Evolutionary conservation across 2,113 vertebrate genomes (phyloP), one percentile per base, ranked within the genome.

Genomic region (Pardalotus punctatus): DNA sequence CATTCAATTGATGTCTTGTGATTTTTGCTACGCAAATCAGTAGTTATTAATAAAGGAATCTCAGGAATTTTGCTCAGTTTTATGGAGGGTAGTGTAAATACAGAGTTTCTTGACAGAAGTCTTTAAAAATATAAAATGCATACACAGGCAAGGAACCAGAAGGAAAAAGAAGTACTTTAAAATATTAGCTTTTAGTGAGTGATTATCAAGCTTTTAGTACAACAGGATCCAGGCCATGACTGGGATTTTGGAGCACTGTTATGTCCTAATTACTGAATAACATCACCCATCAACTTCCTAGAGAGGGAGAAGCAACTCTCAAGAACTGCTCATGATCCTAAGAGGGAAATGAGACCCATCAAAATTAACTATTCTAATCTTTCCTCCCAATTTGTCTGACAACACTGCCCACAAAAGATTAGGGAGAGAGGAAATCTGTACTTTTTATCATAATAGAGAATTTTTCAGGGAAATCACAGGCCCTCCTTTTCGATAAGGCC

Each of bases 1-100:
- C 97, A 96, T 96, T 77, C 73, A 97, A 94, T 90, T 96, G 96
- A 97, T 89, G 81, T 29, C 93, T 94, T 94, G 78, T 93, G 92
- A 96, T 93, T 96, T 96, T 78, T 48, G 85, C 90, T 87, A 66
- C 70, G 85, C 94, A 96, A 96, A 57, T 81, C 85, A 57, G 25
- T 27, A 28, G 25, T 62, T 67, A 69, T 96, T 96, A 94, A 95
- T 92, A 96, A 97, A 94, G 62, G 48, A 88, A 88, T 67, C 79
- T 62, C 89, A 91, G 95, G 95, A 93, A 97, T 79, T 96, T 94
- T 91, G 79, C 92, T 97, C 81, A 74, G 5, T 95, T 97, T 93
- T 94, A 91, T 95, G 90, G n/a, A 95, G 45, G 80, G 35, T 2
- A 43, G 58, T 47, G 71, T 93, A 97, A 97, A 97, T 16, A 51